phyloP scores from a whole-genome alignment of 2,888 invertebrate species.

The Drosophila melanocephala region DNA sequence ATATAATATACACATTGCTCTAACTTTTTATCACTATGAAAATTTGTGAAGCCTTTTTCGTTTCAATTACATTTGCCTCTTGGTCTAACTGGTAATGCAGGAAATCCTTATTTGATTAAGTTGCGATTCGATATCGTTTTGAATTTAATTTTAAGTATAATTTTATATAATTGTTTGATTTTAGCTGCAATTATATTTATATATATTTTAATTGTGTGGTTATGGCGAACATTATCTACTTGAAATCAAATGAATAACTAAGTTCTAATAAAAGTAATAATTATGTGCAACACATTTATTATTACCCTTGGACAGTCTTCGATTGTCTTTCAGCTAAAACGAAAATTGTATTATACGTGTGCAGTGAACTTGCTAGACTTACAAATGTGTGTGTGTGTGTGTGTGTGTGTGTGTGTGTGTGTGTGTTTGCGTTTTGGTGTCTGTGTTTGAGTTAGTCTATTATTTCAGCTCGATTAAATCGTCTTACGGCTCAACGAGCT shows the following conservation, averaged over 20 bases:
- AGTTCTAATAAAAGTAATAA: background rate
- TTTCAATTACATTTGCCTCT: background rate
- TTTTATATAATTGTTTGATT: background rate
- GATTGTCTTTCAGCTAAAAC: background rate
- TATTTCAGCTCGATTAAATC: constrained; percentile 81
- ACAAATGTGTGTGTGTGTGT: constrained; percentile 23
- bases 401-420: constrained; percentile 4
- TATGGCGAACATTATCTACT: background rate
- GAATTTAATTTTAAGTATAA: background rate
- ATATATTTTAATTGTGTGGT: background rate
- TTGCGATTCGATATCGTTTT: background rate
- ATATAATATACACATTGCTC: background rate
- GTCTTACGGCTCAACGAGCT: constrained; percentile 80
- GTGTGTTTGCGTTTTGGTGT: constrained; percentile 23
- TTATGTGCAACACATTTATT: background rate
- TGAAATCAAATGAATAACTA: background rate
- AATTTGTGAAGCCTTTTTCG: background rate
- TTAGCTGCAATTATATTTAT: background rate
- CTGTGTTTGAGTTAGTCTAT: constrained; percentile 68
- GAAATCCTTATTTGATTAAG: background rate
- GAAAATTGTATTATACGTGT: background rate
- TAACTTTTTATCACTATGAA: background rate
- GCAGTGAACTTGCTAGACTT: constrained; percentile 40
- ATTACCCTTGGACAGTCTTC: background rate
- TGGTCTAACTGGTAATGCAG: background rate